Conservation (phyloP, 2,797 vertebrate species). For the Yasuhikotakia modesta region DNA sequence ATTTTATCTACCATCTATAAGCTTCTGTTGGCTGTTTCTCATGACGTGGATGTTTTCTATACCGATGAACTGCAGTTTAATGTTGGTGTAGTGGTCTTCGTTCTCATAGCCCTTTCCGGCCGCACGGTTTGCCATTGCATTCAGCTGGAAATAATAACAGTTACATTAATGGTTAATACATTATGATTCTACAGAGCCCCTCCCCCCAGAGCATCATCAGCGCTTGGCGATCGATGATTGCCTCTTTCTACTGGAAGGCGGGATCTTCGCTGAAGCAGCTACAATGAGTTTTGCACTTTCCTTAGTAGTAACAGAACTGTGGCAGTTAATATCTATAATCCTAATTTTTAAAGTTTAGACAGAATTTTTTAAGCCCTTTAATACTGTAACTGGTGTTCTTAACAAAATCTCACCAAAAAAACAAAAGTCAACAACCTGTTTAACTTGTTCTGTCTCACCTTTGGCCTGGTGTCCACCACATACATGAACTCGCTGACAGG, state of each 20-base stretch:
- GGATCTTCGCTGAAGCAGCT: no score
- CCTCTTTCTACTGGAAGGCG: no score
- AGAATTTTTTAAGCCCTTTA: no score
- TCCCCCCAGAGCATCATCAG: no score
- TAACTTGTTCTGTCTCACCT: conserved; percentile 74
- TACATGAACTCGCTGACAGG: conserved; percentile 91
- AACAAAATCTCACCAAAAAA: background rate
- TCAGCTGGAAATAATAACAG: conserved; percentile 78
- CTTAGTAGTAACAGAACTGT: no score
- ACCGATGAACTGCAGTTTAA: conserved; percentile 95
- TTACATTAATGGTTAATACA: no score
- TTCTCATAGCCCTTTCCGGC: conserved; percentile 97
- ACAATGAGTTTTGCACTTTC: no score
- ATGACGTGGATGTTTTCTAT: conserved; percentile 99
- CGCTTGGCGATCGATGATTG: no score
- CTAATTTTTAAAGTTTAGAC: no score
- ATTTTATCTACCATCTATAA: conserved; percentile 80
- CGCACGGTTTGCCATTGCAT: conserved; percentile 95
- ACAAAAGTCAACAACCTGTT: background rate
- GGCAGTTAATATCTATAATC: no score
- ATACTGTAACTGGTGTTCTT: no score
- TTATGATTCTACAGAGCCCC: no score
- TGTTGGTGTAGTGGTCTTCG: conserved; percentile 96
- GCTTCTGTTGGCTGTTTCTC: conserved; percentile 95
- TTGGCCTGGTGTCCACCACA: conserved; percentile 94